Conservation (phyloP, 1,140 invertebrate species). For the Wasmannia auropunctata region DNA sequence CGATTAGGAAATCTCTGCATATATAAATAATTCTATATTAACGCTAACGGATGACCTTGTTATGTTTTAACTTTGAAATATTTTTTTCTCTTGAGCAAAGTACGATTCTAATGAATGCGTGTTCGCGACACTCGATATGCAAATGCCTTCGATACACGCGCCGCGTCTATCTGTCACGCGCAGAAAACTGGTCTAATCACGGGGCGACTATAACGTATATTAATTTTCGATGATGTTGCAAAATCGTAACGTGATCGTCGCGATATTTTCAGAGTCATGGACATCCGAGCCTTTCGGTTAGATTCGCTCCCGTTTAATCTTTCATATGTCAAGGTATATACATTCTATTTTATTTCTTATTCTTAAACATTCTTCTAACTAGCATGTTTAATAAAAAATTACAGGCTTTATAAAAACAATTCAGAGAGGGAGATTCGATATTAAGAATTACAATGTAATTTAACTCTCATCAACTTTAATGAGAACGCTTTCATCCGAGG, state of each 20-base stretch:
- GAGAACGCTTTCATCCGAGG: neutral
- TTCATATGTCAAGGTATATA: neutral
- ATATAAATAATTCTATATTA: neutral
- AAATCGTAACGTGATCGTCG: neutral
- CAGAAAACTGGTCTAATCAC: slow-evolving; percentile 27
- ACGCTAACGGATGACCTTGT: neutral
- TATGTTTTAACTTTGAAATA: slow-evolving; percentile 10
- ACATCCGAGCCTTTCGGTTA: neutral
- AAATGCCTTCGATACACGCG: neutral
- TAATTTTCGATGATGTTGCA: neutral
- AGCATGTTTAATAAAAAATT: neutral
- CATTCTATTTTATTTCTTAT: neutral
- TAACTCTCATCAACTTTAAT: neutral
- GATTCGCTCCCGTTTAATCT: neutral
- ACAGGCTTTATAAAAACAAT: neutral
- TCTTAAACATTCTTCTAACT: neutral
- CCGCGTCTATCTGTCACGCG: neutral
- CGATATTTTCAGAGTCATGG: neutral
- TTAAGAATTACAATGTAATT: neutral
- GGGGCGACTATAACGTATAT: neutral
- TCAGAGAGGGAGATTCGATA: neutral
- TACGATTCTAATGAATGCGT: neutral
- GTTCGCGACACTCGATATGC: neutral
- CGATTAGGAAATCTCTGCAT: neutral
- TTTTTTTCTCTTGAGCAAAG: slow-evolving; percentile 16